phyloP scores from a whole-genome alignment of 2,888 invertebrate genomes.

The Coenonympha glycerion region DNA sequence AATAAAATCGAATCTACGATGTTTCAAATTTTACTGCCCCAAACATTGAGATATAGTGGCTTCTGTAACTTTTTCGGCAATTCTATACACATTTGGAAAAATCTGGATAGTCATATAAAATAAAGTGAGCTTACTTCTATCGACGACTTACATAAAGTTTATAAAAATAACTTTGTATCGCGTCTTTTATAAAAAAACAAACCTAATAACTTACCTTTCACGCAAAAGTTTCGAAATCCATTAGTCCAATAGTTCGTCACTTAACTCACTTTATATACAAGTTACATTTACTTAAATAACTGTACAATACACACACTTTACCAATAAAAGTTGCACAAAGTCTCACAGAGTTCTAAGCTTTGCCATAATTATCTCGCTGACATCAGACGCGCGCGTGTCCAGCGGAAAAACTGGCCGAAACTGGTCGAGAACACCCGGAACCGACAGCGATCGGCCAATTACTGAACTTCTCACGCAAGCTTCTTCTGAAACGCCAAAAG shows the following conservation, averaged over 20 bases:
- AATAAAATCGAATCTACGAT: no score
- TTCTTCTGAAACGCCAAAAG: slow-evolving; percentile 43
- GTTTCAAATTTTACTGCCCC: no score
- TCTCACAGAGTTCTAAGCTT: slow-evolving; percentile 27
- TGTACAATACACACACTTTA: slow-evolving; percentile 21
- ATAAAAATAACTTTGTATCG: no score
- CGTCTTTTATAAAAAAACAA: not conserved
- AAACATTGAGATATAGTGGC: no score
- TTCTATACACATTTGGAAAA: no score
- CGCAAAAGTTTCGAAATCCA: slow-evolving; percentile 26
- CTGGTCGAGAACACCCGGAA: slow-evolving; percentile 36
- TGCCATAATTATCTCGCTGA: slow-evolving; percentile 32
- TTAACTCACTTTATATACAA: slow-evolving; percentile 20
- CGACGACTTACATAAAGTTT: no score
- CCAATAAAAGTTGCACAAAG: slow-evolving; percentile 20
- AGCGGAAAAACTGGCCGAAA: slow-evolving; percentile 32
- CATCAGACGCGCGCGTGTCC: slow-evolving; percentile 38
- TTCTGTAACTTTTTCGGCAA: no score
- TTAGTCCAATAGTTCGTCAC: slow-evolving; percentile 22
- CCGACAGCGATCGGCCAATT: slow-evolving; percentile 62
- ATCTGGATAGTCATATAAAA: no score
- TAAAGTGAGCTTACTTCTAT: no score
- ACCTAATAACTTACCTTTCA: not conserved
- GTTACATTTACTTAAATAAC: slow-evolving; percentile 19
- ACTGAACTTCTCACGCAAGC: slow-evolving; percentile 57